Conservation (phyloP, 1,140 invertebrate species). For the Trigoniulus corallinus region DNA sequence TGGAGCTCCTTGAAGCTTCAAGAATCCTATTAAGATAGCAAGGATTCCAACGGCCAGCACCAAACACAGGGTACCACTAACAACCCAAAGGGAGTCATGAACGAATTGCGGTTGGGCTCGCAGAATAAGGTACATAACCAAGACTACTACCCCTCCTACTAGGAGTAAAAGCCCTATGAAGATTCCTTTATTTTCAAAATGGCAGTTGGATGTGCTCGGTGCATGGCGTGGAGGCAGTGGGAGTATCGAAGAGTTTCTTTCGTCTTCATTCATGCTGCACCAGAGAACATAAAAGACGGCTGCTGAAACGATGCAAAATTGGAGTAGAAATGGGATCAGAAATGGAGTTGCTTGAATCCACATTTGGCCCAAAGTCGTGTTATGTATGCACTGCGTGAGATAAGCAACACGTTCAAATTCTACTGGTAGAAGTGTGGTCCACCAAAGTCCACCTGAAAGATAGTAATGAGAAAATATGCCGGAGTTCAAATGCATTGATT, state of each 20-base stretch:
- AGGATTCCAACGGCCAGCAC: conserved; percentile 29
- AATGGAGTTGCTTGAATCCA: conserved; percentile 43
- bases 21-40: conserved; percentile 25
- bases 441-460: neutral
- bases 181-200: conserved; percentile 38
- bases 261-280: conserved; percentile 30
- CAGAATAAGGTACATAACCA: conserved; percentile 45
- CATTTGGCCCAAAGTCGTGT: conserved; percentile 34
- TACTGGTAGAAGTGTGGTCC: neutral
- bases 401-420: neutral
- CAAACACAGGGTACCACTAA: conserved; percentile 15
- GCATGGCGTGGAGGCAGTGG: neutral
- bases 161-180: conserved; percentile 42
- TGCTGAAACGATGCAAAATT: conserved; percentile 37
- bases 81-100: conserved; percentile 25
- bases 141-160: conserved; percentile 39
- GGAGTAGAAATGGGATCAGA: conserved; percentile 38
- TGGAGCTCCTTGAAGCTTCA: conserved; percentile 16
- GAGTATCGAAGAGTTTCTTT: neutral
- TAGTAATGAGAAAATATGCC: neutral
- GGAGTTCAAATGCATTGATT: neutral
- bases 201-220: conserved; percentile 22
- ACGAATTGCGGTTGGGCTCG: conserved; percentile 36
- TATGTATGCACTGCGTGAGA: neutral
- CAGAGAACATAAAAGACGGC: conserved; percentile 44